Base-by-base conservation (phyloP, 2,113 vertebrate genomes). In the Gadus chalcogrammus region DNA sequence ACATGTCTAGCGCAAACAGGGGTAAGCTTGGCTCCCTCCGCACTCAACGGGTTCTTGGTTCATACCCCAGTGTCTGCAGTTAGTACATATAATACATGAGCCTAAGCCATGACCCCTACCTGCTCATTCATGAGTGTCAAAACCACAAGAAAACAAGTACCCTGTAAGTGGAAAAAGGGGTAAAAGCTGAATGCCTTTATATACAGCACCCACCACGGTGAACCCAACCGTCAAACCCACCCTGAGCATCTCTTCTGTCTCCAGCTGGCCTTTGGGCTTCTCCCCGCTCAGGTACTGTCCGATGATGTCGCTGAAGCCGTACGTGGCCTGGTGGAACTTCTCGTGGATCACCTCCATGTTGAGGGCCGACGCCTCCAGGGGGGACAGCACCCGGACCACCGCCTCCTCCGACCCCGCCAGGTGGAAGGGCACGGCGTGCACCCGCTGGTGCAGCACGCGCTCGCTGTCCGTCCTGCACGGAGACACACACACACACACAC, bases 181-280 rank as follows among this genome's bases (percentile, higher is more conserved):
- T 48, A 48, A 48, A 48, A 48, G 8, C 38, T 42, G 11, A 42
- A 42, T 42, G 38, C 8, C 42, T 48, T 48, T 13, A 48, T 12
- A 48, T 48, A 48, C 42, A 35, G 31, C 0, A 35, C 31, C 8
- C 42, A 13, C 42, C 12, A 48, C 42, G 12, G 1, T 12, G 42
- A 48, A 12, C 42, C 42, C 8, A 13, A 4, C 4, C 3, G 31
- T 35, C 55, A 5, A 62, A 78, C 86, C 75, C 12, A 88, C 88
- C 11, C 92, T 92, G 61, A 96, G 91, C 88, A 96, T 93, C 84
- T 95, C 94, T 79, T 96, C 95, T 0, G 92, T 95, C 90, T 96
- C 94, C 73, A 96, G 82, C 70, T 94, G 91, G 53, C 95, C 95
- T 77, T 94, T 96, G 56, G 92, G 90, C 71, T 96, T 96, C 83